Evolutionary conservation across 1,140 invertebrate species (phyloP), one percentile per base, ranked within the genome.

Genomic region (Pogonus chalceus): DNA sequence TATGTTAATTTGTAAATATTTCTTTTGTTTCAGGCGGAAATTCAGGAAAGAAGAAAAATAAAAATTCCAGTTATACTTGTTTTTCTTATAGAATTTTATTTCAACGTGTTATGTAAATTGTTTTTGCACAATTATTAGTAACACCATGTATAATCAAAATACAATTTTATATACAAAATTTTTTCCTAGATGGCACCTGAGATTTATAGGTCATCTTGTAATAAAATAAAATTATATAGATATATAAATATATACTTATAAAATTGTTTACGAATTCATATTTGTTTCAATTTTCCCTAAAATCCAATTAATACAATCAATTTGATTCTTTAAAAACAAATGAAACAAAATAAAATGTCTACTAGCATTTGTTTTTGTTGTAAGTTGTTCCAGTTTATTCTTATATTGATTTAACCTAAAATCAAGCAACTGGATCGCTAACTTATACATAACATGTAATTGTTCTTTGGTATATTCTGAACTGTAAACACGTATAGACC

Each of bases 401-500:
- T 37, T n/a, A 49, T n/a, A 48, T 21, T 55, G 18, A 18, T 35
- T 23, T 14, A 60, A 16, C 14, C 57, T 56, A 20, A 49, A 51
- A 37, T 56, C 35, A 21, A 61, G 47, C 16, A 58, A 10, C n/a
- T 23, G 1, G 43, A 49, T 49, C 39, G 54, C 55, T 35, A 52
- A 57, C n/a, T 52, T n/a, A 20, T 60, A 51, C 52, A 66, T 57
- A 23, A 3, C 47, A 31, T 49, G 51, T 1, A 49, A 50, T 35
- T 50, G 31, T 12, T 23, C 20, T 20, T 49, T 37, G 10, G 60
- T 54, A 57, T 65, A 66, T 47, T 20, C 52, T 23, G 61, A 57
- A 53, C 50, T 59, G 56, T 62, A 68, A 54, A 66, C 60, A 37
- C 56, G 24, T 0, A 53, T 21, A 49, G 23, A 49, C 47, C 62